phyloP scores from a whole-genome alignment of 2,888 invertebrate genomes.

The Drosophila setosimentum region DNA sequence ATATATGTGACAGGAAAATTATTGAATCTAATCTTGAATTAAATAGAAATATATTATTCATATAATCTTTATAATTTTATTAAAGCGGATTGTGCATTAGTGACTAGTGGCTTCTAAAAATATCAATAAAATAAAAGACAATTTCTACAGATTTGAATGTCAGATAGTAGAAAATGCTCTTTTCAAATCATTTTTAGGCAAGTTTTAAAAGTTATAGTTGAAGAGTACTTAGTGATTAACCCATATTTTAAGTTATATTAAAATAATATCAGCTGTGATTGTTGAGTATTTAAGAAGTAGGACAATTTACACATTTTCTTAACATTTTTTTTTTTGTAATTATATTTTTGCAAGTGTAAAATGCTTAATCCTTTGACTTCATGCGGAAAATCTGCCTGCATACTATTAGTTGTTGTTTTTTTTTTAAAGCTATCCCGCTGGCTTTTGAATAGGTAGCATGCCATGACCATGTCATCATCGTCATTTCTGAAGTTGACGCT shows the following conservation, averaged over 20 bases:
- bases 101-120: neutral
- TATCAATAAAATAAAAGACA: neutral
- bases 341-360: neutral
- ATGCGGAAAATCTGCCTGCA: conserved; percentile 70
- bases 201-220: neutral
- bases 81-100: neutral
- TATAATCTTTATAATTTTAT: neutral
- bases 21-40: neutral
- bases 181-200: neutral
- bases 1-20: neutral
- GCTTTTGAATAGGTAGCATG: conserved; percentile 46
- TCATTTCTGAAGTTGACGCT: conserved; percentile 68
- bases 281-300: neutral
- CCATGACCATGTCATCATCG: conserved; percentile 70
- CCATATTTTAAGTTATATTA: too few relatives aligned
- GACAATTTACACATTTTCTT: neutral
- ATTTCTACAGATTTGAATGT: neutral
- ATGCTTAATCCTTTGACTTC: conserved; percentile 71
- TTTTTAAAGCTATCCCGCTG: conserved; percentile 28
- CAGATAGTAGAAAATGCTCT: neutral
- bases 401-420: conserved; percentile 49
- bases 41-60: neutral
- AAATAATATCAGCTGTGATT: neutral
- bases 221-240: neutral
- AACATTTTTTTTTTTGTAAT: neutral